A percentile compares a stretch with the other conserved stretches of the same genome.
Evolutionary conservation across 1,140 invertebrate genomes (phyloP).

Genomic region (Proctacanthus coquilletti): DNA sequence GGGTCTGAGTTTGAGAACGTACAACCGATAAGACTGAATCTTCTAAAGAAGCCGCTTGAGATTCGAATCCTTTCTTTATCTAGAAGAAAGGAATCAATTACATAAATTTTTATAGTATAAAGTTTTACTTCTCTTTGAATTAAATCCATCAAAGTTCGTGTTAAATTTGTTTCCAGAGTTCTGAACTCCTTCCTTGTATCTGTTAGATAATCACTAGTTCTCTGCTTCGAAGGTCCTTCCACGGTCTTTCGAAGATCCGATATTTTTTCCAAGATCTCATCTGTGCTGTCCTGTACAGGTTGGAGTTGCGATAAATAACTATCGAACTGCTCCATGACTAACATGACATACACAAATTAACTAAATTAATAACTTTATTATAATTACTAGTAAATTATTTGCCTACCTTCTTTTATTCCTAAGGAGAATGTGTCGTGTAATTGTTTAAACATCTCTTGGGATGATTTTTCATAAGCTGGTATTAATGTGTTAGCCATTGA

Average conservation of each 20-base stretch:
- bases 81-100: constrained; percentile 19
- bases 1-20: constrained; percentile 52
- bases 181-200: constrained; percentile 27
- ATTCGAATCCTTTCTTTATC: constrained; percentile 39
- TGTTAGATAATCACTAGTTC: constrained; percentile 18
- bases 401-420: constrained; percentile 80
- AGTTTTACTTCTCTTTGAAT: constrained; percentile 16
- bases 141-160: constrained; percentile 22
- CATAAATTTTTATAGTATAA: neutral
- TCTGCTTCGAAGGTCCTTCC: constrained; percentile 19
- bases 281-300: constrained; percentile 18
- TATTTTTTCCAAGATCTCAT: constrained; percentile 20
- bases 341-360: constrained; percentile 6
- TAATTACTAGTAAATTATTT: constrained; percentile 1
- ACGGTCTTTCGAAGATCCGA: constrained; percentile 17
- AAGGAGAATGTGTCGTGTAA: constrained; percentile 70
- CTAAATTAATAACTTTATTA: constrained; percentile 6
- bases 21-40: constrained; percentile 40
- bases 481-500: constrained; percentile 56
- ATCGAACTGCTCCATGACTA: constrained; percentile 36
- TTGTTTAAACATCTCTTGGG: constrained; percentile 72
- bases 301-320: constrained; percentile 28
- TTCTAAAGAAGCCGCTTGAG: constrained; percentile 39
- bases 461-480: constrained; percentile 71
- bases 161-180: constrained; percentile 20